Conservation (phyloP, 2,797 vertebrate genomes). For the Anolis apletophallus region DNA sequence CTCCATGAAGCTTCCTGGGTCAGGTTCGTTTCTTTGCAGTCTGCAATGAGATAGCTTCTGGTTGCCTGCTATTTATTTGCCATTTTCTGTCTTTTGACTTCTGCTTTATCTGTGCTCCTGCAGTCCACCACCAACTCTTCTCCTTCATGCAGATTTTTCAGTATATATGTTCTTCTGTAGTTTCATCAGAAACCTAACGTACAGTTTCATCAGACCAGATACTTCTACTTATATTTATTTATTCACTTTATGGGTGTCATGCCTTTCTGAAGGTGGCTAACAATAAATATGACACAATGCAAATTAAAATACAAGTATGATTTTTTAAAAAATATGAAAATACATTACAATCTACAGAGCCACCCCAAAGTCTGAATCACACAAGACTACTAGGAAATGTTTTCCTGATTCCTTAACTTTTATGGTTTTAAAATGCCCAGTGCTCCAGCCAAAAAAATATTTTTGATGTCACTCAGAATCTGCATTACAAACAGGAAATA, state of each 20-base stretch:
- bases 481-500: no score
- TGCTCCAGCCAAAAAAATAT: not conserved
- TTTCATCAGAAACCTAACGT: no score
- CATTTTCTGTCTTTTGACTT: not conserved
- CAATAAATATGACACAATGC: no score
- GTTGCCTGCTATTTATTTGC: not conserved
- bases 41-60: not conserved
- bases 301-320: no score
- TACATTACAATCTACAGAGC: no score
- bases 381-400: not conserved
- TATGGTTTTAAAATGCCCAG: not conserved
- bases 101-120: not conserved
- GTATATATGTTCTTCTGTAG: not conserved
- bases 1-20: conserved; percentile 1
- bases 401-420: not conserved
- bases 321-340: no score
- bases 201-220: not conserved
- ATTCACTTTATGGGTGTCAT: no score
- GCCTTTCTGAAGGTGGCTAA: no score
- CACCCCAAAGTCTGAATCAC: no score
- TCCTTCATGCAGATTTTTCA: not conserved
- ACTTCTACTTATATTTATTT: not conserved
- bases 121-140: not conserved
- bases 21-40: not conserved
- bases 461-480: not conserved